phyloP scores from a whole-genome alignment of 1,140 invertebrate species.

The Drosophila dunni region DNA sequence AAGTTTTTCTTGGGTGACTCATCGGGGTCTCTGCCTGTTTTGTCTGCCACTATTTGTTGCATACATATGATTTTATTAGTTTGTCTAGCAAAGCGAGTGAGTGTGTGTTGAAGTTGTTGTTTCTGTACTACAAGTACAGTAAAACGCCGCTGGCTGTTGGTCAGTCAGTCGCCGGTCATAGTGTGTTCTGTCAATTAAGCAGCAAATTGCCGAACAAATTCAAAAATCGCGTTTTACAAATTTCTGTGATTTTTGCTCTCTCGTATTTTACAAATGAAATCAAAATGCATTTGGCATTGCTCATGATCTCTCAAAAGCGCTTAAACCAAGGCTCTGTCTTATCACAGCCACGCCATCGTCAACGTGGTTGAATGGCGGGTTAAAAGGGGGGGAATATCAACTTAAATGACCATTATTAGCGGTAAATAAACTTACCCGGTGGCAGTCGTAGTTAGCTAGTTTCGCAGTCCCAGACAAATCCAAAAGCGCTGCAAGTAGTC shows the following conservation, averaged over 20 bases:
- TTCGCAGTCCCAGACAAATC: conserved; percentile 19
- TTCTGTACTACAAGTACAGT: conserved; percentile 39
- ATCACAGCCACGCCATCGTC: conserved; percentile 75
- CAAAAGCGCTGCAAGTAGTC: conserved; percentile 44
- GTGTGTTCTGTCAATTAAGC: conserved; percentile 82
- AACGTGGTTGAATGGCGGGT: conserved; percentile 6
- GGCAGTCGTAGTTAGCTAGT: conserved; percentile 33
- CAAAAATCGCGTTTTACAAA: conserved; percentile 77
- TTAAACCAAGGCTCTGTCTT: conserved; percentile 29
- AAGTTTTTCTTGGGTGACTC: conserved; percentile 56
- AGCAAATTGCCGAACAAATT: conserved; percentile 81
- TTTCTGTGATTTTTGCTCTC: conserved; percentile 27
- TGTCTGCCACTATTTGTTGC: conserved; percentile 76
- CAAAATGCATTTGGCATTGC: conserved; percentile 38
- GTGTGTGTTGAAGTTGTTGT: conserved; percentile 27
- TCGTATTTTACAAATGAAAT: conserved; percentile 54
- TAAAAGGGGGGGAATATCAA: conserved; percentile 52
- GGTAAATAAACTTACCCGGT: conserved; percentile 76
- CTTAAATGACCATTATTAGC: conserved; percentile 82
- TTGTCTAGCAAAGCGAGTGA: conserved; percentile 21
- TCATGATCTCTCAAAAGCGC: conserved; percentile 21
- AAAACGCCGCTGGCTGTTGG: conserved; percentile 73
- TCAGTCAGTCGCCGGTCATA: conserved; percentile 46
- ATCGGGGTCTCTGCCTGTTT: conserved; percentile 68
- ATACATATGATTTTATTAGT: conserved; percentile 83